These are phyloP conservation scores for Brachyhypopomus gauderio DNA, from an alignment of 2,113 vertebrate genomes.

Conservation along the genomic window DNA sequence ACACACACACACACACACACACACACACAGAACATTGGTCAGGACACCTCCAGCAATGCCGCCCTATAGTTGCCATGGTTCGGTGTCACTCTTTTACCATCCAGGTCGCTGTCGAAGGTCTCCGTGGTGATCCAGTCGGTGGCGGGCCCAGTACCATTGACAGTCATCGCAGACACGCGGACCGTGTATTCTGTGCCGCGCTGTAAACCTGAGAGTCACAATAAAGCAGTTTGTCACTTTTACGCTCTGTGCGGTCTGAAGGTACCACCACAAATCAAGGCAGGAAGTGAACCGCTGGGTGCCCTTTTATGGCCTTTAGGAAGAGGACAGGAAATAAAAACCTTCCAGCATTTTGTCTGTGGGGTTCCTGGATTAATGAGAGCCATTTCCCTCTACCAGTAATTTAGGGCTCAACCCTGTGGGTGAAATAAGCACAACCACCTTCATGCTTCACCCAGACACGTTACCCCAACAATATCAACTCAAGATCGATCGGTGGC, in stretches of 20 bases:
- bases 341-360: constrained; percentile 29
- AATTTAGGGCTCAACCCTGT: constrained; percentile 25
- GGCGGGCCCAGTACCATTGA: constrained; percentile 89
- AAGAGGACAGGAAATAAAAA: not conserved
- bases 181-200: constrained; percentile 94
- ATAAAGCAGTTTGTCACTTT: constrained; percentile 2
- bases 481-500: not conserved
- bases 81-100: constrained; percentile 76
- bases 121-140: constrained; percentile 91
- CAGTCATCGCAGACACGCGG: constrained; percentile 85
- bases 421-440: constrained; percentile 33
- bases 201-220: constrained; percentile 80
- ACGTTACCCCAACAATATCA: constrained; percentile 7
- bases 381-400: constrained; percentile 23
- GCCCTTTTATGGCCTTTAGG: not conserved
- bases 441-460: constrained; percentile 36
- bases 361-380: constrained; percentile 29
- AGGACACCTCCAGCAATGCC: too few relatives aligned
- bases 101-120: constrained; percentile 96
- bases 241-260: not conserved
- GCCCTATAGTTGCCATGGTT: too few relatives aligned
- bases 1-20: not conserved
- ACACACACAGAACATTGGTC: not conserved
- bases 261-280: not conserved
- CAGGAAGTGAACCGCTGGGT: not conserved